Base-by-base conservation (phyloP, 2,113 vertebrate genomes). In the Macquaria australasica region DNA sequence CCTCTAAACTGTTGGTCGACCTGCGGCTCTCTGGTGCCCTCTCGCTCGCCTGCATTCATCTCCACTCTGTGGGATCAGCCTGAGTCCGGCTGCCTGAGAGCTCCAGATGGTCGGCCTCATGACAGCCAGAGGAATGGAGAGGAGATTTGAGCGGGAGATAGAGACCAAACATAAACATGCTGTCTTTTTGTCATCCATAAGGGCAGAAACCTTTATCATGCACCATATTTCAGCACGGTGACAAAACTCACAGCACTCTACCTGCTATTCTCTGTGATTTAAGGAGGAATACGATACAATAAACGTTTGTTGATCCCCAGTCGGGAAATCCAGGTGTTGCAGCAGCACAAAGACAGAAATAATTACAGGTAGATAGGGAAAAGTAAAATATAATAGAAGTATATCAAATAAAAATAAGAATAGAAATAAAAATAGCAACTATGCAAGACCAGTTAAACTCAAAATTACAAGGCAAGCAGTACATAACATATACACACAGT, bases 31-130 rank as follows among this genome's bases (percentile, higher is more conserved):
- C 71, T 79, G 70, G 16, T 68, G 70, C 74, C 64, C 72, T 64
- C 87, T 45, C 4, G 37, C 58, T 77, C 59, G 3, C 55, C 56
- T 34, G 15, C 4, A 2, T 51, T 73, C 50, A 6, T 66, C 63
- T 81, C 39, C 2, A 1, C 37, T 25, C 28, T 41, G 34, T 67
- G 28, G 16, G 18, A 4, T 62, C 31, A 5, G 1, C 10, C 16
- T 6, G 53, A 45, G 34, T 74, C 41, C 37, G 31, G 50, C 60
- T 69, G 73, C 45, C 45, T 45, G 25, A 34, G 25, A 23, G 63
- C 70, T 89, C 79, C 84, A 90, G 82, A 85, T 91, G 86, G 8
- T 69, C 23, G n/a, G 60, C 18, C 25, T 88, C 58, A 66, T 56
- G 31, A 69, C 45, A 16, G 48, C 37, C 1, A 77, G 64, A 48